phyloP scores from a whole-genome alignment of 2,888 invertebrate genomes.

The Watsonalla binaria region DNA sequence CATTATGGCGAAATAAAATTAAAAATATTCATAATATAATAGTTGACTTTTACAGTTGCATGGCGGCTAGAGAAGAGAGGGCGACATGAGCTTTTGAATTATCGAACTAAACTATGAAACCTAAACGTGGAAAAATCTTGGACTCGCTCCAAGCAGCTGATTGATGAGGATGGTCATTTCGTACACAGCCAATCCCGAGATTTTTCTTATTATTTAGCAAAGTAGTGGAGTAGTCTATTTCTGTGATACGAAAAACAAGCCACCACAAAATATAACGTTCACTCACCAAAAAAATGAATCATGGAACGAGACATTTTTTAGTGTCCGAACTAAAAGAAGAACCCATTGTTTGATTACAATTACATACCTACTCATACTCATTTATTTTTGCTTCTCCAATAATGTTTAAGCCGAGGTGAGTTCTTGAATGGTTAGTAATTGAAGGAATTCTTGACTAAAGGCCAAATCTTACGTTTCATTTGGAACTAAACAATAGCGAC shows the following conservation, averaged over 20 bases:
- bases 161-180: conserved; percentile 79
- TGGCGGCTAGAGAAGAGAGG: conserved; percentile 24
- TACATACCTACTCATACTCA: not conserved
- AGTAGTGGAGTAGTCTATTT: conserved; percentile 75
- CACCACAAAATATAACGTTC: conserved; percentile 59
- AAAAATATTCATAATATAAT: conserved; percentile 22
- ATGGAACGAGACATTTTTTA: conserved; percentile 22
- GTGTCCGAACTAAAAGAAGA: conserved; percentile 5
- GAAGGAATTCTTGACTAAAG: not conserved
- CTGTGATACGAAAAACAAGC: conserved; percentile 72
- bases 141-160: conserved; percentile 75
- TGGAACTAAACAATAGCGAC: not conserved
- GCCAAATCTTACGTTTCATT: not conserved
- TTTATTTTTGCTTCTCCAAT: not conserved
- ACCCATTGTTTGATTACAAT: not conserved
- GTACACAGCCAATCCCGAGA: conserved; percentile 77
- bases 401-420: not conserved
- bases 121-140: conserved; percentile 78
- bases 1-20: conserved; percentile 14
- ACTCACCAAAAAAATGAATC: conserved; percentile 39
- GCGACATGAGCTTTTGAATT: conserved; percentile 62
- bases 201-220: conserved; percentile 78
- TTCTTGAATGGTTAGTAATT: not conserved
- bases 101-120: conserved; percentile 73
- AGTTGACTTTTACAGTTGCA: conserved; percentile 23